Evolutionary conservation across 2,113 vertebrate species (phyloP).

Genomic region (Willisornis vidua): DNA sequence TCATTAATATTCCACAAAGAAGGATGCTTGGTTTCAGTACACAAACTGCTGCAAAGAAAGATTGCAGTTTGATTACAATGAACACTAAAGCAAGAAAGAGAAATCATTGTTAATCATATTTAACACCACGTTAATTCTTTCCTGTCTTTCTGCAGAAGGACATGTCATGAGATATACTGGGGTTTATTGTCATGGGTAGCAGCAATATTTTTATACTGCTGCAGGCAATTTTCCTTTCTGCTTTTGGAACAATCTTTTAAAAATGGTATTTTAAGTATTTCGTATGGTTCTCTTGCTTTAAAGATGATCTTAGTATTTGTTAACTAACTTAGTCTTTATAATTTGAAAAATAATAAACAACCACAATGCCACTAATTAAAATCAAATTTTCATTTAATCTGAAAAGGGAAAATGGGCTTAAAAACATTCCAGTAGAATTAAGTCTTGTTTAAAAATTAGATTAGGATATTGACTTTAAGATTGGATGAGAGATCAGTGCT

Average conservation of each 20-base stretch:
- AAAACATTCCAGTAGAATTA: not conserved
- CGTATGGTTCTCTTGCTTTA: not conserved
- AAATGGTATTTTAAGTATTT: not conserved
- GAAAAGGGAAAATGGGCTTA: not conserved
- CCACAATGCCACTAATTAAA: not conserved
- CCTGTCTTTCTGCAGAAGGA: not conserved
- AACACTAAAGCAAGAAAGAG: not conserved
- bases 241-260: not conserved
- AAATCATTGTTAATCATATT: not conserved
- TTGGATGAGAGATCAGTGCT: not conserved
- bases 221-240: not conserved
- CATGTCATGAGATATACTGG: not conserved
- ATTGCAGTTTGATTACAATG: not conserved
- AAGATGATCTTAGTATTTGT: not conserved
- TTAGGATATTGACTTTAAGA: not conserved
- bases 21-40: not conserved
- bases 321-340: not conserved
- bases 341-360: not conserved
- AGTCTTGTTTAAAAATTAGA: not conserved
- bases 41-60: not conserved
- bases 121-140: not conserved
- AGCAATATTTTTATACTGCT: not conserved
- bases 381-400: not conserved
- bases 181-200: not conserved
- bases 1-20: slow-evolving; percentile 25